Percentiles rank a stretch among this genome's conserved stretches.
These are phyloP conservation scores for Crossaster papposus DNA, from an alignment of 53 echinoderm and acorn worm species.

Conservation along the genomic window DNA sequence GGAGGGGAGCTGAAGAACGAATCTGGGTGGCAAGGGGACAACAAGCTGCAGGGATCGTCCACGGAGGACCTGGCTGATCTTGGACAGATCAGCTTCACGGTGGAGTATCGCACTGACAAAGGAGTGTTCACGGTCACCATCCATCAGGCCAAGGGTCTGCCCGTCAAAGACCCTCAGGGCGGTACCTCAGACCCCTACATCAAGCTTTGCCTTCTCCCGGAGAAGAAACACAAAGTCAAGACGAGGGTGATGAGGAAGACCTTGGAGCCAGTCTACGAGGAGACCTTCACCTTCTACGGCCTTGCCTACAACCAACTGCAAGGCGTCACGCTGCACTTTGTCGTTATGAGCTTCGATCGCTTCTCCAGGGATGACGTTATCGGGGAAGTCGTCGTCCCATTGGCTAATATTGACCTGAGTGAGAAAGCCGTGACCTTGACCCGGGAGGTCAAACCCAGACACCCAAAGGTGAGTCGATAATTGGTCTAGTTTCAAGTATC, in stretches of 20 bases:
- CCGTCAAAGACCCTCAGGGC: slow-evolving; percentile 83
- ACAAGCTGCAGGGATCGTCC: slow-evolving; percentile 59
- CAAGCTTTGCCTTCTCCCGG: slow-evolving; percentile 96
- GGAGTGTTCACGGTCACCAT: slow-evolving; percentile 96
- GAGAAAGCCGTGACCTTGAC: slow-evolving; percentile 80
- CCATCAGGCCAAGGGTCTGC: slow-evolving; percentile 86
- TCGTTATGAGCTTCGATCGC: slow-evolving; percentile 98
- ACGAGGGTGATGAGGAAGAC: slow-evolving; percentile 96
- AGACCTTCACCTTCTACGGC: slow-evolving; percentile 98
- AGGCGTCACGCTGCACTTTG: slow-evolving; percentile 98
- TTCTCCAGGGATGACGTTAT: slow-evolving; percentile 99
- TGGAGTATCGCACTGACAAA: slow-evolving; percentile 90
- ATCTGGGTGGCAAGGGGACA: slow-evolving; percentile 68
- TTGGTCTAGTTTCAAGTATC: neutral
- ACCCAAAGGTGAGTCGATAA: slow-evolving; percentile 73
- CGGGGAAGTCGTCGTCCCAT: slow-evolving; percentile 95
- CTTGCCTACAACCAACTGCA: slow-evolving; percentile 99
- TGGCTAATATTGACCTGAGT: slow-evolving; percentile 96
- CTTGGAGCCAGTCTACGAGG: slow-evolving; percentile 95
- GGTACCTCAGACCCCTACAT: slow-evolving; percentile 97
- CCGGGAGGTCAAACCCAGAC: slow-evolving; percentile 89
- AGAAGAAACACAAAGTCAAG: slow-evolving; percentile 99
- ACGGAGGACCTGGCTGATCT: slow-evolving; percentile 70
- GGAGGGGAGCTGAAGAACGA: slow-evolving; percentile 83
- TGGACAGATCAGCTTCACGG: slow-evolving; percentile 89